Evolutionary conservation across 2,797 vertebrate species (phyloP).

Genomic region (Pantherophis vulpinus): DNA sequence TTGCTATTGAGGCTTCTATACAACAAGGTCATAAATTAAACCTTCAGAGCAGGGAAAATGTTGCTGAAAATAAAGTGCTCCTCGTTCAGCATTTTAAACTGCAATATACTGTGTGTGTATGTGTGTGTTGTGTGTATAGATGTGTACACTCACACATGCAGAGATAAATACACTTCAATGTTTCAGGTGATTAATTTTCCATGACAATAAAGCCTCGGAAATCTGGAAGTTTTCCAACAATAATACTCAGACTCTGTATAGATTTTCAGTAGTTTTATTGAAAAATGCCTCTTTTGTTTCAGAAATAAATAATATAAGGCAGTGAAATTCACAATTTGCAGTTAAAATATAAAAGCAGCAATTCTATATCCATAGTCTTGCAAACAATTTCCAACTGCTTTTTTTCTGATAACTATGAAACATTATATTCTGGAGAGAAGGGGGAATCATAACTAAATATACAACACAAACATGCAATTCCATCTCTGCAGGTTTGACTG

Average conservation of each 20-base stretch:
- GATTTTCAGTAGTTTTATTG: constrained; percentile 99
- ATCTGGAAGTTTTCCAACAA: not conserved
- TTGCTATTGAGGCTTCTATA: not conserved
- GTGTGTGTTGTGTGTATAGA: not conserved
- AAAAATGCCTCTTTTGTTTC: constrained; percentile 99
- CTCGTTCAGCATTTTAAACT: not conserved
- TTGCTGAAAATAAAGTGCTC: not conserved
- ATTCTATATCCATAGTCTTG: constrained; percentile 97
- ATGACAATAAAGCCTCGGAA: constrained; percentile 1
- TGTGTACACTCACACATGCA: not conserved
- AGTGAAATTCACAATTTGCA: constrained; percentile 98
- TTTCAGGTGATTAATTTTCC: constrained; percentile 10
- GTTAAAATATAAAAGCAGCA: constrained; percentile 93
- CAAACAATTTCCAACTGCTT: constrained; percentile 93
- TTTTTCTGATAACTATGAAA: constrained; percentile 80
- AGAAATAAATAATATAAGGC: constrained; percentile 99
- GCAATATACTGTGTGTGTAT: not conserved
- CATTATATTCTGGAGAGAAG: constrained; percentile 84
- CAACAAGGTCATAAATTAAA: not conserved
- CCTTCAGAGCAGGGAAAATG: not conserved
- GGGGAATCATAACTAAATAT: constrained; percentile 89
- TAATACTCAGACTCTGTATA: constrained; percentile 42
- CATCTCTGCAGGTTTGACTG: constrained; percentile 86
- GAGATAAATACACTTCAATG: not conserved
- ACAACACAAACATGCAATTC: constrained; percentile 98